Evolutionary conservation across 1,140 invertebrate species (phyloP).

Genomic region (Bombus vancouverensis): DNA sequence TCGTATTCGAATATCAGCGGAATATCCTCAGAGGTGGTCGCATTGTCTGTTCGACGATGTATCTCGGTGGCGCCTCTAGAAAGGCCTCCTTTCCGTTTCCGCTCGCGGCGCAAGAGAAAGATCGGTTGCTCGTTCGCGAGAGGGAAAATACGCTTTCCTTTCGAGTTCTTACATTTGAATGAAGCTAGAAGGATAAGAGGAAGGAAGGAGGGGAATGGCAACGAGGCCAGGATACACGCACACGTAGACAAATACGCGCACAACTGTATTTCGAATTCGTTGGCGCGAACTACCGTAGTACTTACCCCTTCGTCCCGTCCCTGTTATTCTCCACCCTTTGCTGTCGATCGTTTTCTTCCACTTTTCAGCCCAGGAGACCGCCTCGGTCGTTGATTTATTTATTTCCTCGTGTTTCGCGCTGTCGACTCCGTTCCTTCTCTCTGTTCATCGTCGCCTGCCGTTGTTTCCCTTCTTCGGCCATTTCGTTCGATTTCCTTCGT

Average conservation of each 20-base stretch:
- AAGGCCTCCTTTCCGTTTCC: conserved; percentile 45
- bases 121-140: conserved; percentile 32
- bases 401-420: conserved; percentile 58
- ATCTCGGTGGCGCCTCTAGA: conserved; percentile 19
- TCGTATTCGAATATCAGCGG: conserved; percentile 27
- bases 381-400: conserved; percentile 57
- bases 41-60: conserved; percentile 26
- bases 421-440: conserved; percentile 28
- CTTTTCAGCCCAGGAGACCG: conserved; percentile 30
- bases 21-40: conserved; percentile 11
- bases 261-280: conserved; percentile 46
- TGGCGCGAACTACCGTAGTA: conserved; percentile 41
- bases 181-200: conserved; percentile 39
- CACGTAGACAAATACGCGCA: background rate
- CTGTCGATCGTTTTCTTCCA: conserved; percentile 24
- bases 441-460: conserved; percentile 26
- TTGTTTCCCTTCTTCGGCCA: conserved; percentile 25
- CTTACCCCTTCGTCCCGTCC: background rate
- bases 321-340: conserved; percentile 13
- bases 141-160: conserved; percentile 56
- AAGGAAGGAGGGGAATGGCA: conserved; percentile 7
- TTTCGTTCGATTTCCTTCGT: conserved; percentile 48
- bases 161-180: conserved; percentile 61
- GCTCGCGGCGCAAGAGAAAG: conserved; percentile 39
- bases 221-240: background rate